Base-by-base conservation (phyloP, 2,113 vertebrate species). In the Mirza zaza region DNA sequence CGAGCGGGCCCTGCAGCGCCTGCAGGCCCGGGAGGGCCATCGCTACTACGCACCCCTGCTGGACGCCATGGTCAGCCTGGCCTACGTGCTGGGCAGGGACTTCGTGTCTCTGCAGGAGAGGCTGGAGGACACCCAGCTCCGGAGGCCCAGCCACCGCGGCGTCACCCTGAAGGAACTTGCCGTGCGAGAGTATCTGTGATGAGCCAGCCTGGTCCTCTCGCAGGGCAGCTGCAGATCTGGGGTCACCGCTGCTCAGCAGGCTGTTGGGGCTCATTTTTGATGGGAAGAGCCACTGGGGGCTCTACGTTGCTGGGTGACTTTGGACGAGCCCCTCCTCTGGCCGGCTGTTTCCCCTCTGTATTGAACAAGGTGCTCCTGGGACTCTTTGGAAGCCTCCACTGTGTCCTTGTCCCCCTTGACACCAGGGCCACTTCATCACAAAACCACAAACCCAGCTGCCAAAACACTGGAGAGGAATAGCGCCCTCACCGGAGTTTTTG, bases 161-260 rank as follows among this genome's bases (percentile, higher is more conserved):
- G 61, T 96, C 79, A 99, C 99, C 1, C 98, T 99, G 55, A 99
- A 99, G 97, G 99, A 99, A 93, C 97, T 99, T 12, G 98, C 99
- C 0, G 99, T 99, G 65, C 98, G 98, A 1, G 99, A 99, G 45
- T 99, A 99, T 0, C 39, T 99, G n/a, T 70, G 94, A 21, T 98
- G 97, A 98, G 13, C 12, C 17, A 6, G 67, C 59, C 27, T 1
- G 50, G 27, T 45, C 2, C 79, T 15, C n/a, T 0, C 32, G 9
- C 27, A 2, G 39, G 63, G 25, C 3, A 0, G 27, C 73, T 17
- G 57, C 36, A 6, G 48, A 32, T 2, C 1, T 15, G 76, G 29
- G 36, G 21, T 29, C 36, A 0, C 15, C 34, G 0, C 13, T 0
- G 39, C 63, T 45, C 11, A 29, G 52, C 0, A 2, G n/a, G 21